Evolutionary conservation across 2,888 invertebrate genomes (phyloP).

Genomic region (Callimorpha dominula): DNA sequence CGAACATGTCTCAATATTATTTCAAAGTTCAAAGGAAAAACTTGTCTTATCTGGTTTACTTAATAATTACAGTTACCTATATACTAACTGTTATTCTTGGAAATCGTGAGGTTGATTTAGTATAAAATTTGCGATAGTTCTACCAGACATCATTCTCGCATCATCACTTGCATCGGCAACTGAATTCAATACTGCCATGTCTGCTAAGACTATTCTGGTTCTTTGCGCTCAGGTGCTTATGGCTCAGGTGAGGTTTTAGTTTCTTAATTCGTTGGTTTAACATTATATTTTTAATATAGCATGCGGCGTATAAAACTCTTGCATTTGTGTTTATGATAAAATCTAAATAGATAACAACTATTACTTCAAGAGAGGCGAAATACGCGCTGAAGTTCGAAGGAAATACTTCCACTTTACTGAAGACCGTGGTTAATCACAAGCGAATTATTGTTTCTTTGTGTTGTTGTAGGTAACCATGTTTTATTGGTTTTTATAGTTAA

Average conservation of each 20-base stretch:
- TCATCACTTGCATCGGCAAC: constrained; percentile 31
- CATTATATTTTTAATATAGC: background rate
- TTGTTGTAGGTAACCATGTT: too few relatives aligned
- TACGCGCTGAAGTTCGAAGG: too few relatives aligned
- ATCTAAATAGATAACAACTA: too few relatives aligned
- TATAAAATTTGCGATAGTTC: background rate
- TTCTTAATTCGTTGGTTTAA: background rate
- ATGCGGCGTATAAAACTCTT: too few relatives aligned
- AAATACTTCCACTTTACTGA: too few relatives aligned
- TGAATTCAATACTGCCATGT: constrained; percentile 33
- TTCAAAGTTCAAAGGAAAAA: constrained; percentile 1
- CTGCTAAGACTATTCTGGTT: constrained; percentile 31
- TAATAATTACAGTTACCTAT: background rate
- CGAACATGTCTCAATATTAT: background rate
- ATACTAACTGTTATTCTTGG: background rate
- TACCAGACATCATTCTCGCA: background rate
- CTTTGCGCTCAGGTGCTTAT: constrained; percentile 46
- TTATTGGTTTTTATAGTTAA: too few relatives aligned
- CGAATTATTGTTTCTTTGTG: too few relatives aligned
- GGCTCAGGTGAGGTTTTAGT: constrained; percentile 35
- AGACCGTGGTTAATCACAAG: too few relatives aligned
- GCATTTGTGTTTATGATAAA: too few relatives aligned
- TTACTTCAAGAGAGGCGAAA: too few relatives aligned
- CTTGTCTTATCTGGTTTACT: constrained; percentile 8
- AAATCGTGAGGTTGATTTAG: constrained; percentile 29